Conservation (phyloP, 2,888 invertebrate species). For the Ophonus ardosiacus region DNA sequence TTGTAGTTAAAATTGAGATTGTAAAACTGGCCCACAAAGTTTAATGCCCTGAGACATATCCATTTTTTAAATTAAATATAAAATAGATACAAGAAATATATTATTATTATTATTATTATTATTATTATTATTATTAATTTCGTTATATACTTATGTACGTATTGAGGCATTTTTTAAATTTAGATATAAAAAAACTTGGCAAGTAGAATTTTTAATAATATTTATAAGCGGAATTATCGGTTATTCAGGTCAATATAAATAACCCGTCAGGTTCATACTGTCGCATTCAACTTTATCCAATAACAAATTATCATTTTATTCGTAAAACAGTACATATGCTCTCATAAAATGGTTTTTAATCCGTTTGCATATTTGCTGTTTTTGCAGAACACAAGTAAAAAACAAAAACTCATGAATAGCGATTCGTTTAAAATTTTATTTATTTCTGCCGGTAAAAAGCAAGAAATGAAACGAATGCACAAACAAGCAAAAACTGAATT, state of each 20-base stretch:
- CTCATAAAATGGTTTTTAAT: constrained; percentile 39
- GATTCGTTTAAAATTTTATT: constrained; percentile 46
- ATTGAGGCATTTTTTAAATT: too few species aligned
- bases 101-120: too few species aligned
- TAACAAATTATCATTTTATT: constrained; percentile 32
- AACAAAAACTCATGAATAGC: constrained; percentile 46
- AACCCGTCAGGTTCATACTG: constrained; percentile 8
- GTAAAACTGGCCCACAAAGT: too few species aligned
- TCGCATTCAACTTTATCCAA: constrained; percentile 1
- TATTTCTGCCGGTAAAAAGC: constrained; percentile 44
- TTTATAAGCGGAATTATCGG: neutral
- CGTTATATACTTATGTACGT: too few species aligned
- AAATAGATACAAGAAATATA: too few species aligned
- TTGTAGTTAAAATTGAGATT: too few species aligned
- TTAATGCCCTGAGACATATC: too few species aligned
- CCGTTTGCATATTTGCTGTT: constrained; percentile 29
- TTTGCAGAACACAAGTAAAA: constrained; percentile 28
- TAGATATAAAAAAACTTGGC: neutral
- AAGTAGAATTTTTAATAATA: neutral
- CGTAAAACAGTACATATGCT: constrained; percentile 17
- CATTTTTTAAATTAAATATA: too few species aligned
- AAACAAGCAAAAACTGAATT: constrained; percentile 50
- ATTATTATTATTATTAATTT: too few species aligned
- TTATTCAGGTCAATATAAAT: constrained; percentile 10
- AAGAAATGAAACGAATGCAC: constrained; percentile 39